These are phyloP conservation scores for Ophion costatus DNA, from an alignment of 2,888 invertebrate species.

Conservation along the genomic window DNA sequence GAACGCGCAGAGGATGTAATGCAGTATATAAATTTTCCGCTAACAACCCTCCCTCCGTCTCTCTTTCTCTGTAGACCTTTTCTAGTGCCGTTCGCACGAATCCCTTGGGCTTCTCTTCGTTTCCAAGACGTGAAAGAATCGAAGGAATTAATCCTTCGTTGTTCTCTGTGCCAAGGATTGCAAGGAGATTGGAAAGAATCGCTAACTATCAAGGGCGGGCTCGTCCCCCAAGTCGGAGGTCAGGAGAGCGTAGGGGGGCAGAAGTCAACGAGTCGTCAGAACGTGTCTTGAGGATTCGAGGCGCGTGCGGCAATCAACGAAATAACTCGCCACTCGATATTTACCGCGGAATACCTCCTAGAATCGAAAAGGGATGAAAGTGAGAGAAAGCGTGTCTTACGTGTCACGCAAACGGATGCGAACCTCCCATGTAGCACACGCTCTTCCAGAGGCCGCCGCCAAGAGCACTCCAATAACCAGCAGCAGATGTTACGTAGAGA, in stretches of 20 bases:
- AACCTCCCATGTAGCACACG: conserved; percentile 39
- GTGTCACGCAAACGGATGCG: conserved; percentile 36
- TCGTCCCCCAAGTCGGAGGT: background rate
- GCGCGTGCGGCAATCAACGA: conserved; percentile 57
- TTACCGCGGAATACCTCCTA: conserved; percentile 34
- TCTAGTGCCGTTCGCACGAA: background rate
- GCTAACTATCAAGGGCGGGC: conserved; percentile 9
- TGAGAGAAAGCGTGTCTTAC: conserved; percentile 30
- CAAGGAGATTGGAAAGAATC: conserved; percentile 35
- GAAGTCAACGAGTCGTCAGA: conserved; percentile 27
- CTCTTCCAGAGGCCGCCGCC: conserved; percentile 11
- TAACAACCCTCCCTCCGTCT: conserved; percentile 47
- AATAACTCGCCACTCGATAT: conserved; percentile 60
- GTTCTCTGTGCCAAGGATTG: conserved; percentile 27
- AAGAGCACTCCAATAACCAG: conserved; percentile 50
- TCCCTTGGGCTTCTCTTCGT: conserved; percentile 12
- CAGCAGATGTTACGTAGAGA: conserved; percentile 47
- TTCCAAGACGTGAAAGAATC: conserved; percentile 32
- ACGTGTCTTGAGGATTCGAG: conserved; percentile 48
- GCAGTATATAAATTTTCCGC: conserved; percentile 60
- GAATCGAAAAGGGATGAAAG: conserved; percentile 27
- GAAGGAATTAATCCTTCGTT: conserved; percentile 63
- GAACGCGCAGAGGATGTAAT: conserved; percentile 57
- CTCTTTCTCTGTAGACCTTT: conserved; percentile 7
- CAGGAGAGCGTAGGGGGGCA: background rate